Evolutionary conservation across 2,888 invertebrate genomes (phyloP), one percentile per base, ranked within the genome.

Genomic region (Sepioteuthis lessoniana): DNA sequence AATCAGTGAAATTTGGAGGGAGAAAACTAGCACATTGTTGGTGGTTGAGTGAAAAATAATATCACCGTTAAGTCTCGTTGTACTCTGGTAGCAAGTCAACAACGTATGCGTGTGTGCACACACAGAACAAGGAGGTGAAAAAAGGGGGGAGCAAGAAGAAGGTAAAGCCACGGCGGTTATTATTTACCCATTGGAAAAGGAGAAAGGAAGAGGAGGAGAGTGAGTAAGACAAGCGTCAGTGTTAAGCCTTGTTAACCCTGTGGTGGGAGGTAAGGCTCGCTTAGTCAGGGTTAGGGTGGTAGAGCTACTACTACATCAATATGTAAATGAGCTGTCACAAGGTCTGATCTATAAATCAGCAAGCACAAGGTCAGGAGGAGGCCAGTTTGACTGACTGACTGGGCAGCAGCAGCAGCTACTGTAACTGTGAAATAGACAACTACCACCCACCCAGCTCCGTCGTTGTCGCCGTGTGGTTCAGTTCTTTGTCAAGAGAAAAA

Each of bases 311-410:
- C 42, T 31, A 47, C 91, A 91, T 38, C 91, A 91, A 91, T 91
- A 91, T 91, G 91, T 47, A 91, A 91, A 91, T 91, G 46, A 91
- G 91, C 91, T 91, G 91, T 91, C 91, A 46, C 91, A 91, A 91
- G 46, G 42, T 91, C 42, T 91, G 91, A 47, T 47, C 91, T 47
- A 91, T 91, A 91, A 91, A 91, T 91, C 91, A 91, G 91, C 91
- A 46, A 47, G 25, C 91, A 91, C 91, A 91, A 91, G 91, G 91
- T 91, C 91, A 91, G 91, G 46, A 47, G 37, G 46, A 91, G 91
- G 91, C 42, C 91, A 91, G 91, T 46, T 38, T 91, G 91, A 91
- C 46, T 38, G 91, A 47, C 46, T 91, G 91, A 28, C 42, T 38
- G 91, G 42, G 91, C 38, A 91, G 76, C 76, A 76, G 76, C 76